Base-by-base conservation (phyloP, 2,113 vertebrate species). In the Procavia capensis region DNA sequence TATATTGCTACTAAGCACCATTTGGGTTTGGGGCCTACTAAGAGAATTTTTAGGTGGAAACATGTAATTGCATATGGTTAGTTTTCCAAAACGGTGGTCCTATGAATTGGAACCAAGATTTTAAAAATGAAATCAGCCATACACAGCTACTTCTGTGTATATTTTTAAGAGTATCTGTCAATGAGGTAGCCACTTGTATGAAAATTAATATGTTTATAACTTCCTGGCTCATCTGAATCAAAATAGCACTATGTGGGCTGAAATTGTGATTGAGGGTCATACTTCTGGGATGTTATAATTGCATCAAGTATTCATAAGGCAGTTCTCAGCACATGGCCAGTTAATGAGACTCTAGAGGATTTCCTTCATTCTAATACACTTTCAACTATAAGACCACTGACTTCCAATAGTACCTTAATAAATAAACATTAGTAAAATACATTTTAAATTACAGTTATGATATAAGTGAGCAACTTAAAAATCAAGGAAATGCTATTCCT, bases 1-100 rank as follows among this genome's bases (percentile, higher is more conserved):
- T 59, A 95, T 76, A 88, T 34, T 82, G 41, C 54, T 43, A 10
- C 1, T 41, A 87, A 84, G 45, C 14, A 47, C 25, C 64, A 34
- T n/a, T 93, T 41, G 85, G 36, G 43, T 27, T 88, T 88, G 36
- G 13, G 75, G 47, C 29, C 76, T n/a, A 27, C 14, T 36, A 39
- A 78, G 86, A 84, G 11, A 43, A 13, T 75, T 85, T 94, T 88
- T 50, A 85, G 31, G 59, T 90, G 63, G 88, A 75, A 97, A 93
- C 90, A 95, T 59, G 63, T 70, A 34, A 34, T 57, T 50, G 45
- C 27, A 36, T 84, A 43, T 85, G 87, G 90, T 92, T 84, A 66
- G 47, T 72, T 95, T 91, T 66, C 50, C 11, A 70, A 95, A 95
- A 78, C 9, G 10, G 61, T 50, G 39, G 64, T 79, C 63, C 63